Conservation (phyloP, 2,888 invertebrate genomes). For the Nephrocerus scutellatus region DNA sequence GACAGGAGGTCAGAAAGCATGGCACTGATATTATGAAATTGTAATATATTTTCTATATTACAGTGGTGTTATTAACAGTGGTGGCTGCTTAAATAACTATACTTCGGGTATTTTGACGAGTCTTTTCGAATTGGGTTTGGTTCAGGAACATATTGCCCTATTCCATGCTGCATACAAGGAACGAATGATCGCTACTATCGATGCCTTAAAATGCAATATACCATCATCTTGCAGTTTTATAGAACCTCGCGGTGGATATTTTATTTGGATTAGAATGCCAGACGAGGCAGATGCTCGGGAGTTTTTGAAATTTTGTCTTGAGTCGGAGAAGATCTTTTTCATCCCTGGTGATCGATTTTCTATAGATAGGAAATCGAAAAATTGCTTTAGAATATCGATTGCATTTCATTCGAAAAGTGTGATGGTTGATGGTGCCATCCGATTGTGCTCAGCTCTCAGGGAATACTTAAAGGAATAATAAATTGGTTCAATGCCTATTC, state of each 20-base stretch:
- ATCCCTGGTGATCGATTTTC: conserved; percentile 49
- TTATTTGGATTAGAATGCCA: conserved; percentile 55
- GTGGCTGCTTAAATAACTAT: conserved; percentile 57
- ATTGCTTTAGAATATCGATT: conserved; percentile 50
- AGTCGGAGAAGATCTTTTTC: conserved; percentile 47
- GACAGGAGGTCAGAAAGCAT: conserved; percentile 41
- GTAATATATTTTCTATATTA: no score
- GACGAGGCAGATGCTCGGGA: conserved; percentile 35
- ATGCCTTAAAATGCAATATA: conserved; percentile 44
- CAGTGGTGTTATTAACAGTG: conserved; percentile 52
- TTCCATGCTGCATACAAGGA: conserved; percentile 46
- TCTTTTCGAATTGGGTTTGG: conserved; percentile 50
- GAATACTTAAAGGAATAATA: conserved; percentile 31
- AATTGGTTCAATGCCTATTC: no score
- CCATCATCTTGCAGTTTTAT: conserved; percentile 47
- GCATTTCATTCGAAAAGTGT: conserved; percentile 47
- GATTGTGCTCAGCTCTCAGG: conserved; percentile 43
- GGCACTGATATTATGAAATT: conserved; percentile 49
- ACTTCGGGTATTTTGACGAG: conserved; percentile 51
- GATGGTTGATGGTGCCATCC: conserved; percentile 39
- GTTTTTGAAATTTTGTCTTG: conserved; percentile 46
- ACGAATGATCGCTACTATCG: conserved; percentile 47
- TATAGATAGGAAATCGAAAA: conserved; percentile 35
- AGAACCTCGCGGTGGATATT: conserved; percentile 54
- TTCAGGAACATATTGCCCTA: conserved; percentile 47